Evolutionary conservation across 2,888 invertebrate species (phyloP).

Genomic region (Blastobasis lacticolella): DNA sequence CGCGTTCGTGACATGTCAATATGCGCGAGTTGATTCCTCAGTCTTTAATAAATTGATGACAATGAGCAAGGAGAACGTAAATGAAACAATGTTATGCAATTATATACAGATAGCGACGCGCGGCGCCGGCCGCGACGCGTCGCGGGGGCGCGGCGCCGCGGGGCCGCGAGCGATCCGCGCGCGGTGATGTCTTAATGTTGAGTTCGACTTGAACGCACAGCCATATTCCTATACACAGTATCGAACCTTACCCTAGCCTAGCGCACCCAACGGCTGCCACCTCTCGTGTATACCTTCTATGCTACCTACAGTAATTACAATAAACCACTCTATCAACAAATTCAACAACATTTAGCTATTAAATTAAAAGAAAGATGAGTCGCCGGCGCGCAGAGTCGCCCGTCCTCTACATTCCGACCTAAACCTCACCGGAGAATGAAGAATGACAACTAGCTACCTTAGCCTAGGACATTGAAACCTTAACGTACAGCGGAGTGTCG

Average conservation of each 20-base stretch:
- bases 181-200: constrained; percentile 51
- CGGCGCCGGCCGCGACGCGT: constrained; percentile 11
- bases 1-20: constrained; percentile 69
- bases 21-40: constrained; percentile 73
- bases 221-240: constrained; percentile 62
- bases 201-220: constrained; percentile 65
- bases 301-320: constrained; percentile 59
- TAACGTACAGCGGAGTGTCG: constrained; percentile 31
- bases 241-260: constrained; percentile 51
- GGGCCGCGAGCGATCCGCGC: constrained; percentile 36
- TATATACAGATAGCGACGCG: constrained; percentile 59
- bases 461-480: constrained; percentile 53
- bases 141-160: constrained; percentile 18
- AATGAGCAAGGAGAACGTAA: constrained; percentile 71
- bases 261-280: constrained; percentile 55
- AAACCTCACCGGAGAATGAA: constrained; percentile 28
- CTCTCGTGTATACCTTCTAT: constrained; percentile 51
- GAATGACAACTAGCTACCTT: constrained; percentile 56
- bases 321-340: constrained; percentile 71
- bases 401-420: constrained; percentile 13
- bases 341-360: constrained; percentile 73
- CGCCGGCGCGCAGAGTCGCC: constrained; percentile 23
- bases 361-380: constrained; percentile 58
- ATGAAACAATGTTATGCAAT: constrained; percentile 69
- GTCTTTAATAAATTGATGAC: constrained; percentile 74